Base-by-base conservation (phyloP, 2,888 invertebrate genomes). In the Brachypalpus laphriformis region DNA sequence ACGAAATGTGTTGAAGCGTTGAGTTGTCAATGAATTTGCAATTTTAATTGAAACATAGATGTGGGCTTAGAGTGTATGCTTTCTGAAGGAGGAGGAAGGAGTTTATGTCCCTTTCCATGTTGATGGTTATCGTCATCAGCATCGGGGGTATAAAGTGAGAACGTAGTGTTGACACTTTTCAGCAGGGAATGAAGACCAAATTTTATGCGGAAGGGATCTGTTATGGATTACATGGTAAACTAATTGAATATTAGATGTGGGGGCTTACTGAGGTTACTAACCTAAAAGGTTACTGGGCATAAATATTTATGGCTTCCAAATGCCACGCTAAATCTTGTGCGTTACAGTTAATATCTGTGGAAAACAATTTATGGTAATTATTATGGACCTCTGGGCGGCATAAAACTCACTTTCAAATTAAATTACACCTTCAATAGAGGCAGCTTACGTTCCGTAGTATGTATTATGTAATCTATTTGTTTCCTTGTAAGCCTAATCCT, bases 1-100 rank as follows among this genome's bases (percentile, higher is more conserved):
- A 28, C n/a, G 37, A 42, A 20, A 20, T 51, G 49, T 49, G 49
- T 28, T 65, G 37, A 65, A 65, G 40, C 57, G 65, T 51, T 25
- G 65, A 59, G 63, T 78, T 56, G 77, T 34, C 65, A 72, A 72
- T 80, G 78, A 72, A 72, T 65, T 51, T 72, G 51, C 18, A 54
- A 68, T 68, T 54, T 54, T 51, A n/a, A 68, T 68, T 54, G 18
- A 20, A 42, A 11, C 54, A 8, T 18, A 0, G 40, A 42, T 66
- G 51, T n/a, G 3, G 40, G 61, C 22, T 42, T 8, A 25, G 61
- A 63, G 47, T n/a, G 7, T 28, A 6, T 18, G 18, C 5, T 61
- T 61, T 61, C 61, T n/a, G n/a, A n/a, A n/a, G n/a, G n/a, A n/a
- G n/a, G n/a, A n/a, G n/a, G n/a, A 5, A 34, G 65, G 34, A 34